Evolutionary conservation across 2,113 vertebrate species (phyloP).

Genomic region (Diadophis punctatus): DNA sequence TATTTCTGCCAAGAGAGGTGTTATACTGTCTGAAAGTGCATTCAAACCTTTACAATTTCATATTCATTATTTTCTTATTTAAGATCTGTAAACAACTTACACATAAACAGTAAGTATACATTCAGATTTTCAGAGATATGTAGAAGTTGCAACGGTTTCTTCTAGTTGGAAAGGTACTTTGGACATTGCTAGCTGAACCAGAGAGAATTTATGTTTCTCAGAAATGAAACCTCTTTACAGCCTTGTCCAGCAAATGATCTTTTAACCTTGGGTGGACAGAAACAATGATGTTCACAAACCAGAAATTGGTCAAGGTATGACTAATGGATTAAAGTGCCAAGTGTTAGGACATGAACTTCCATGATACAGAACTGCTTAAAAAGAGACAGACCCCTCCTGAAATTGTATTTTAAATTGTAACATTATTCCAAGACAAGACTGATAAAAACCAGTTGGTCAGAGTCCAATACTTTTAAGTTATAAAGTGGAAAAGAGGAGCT

Average conservation of each 20-base stretch:
- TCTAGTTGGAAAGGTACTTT: neutral
- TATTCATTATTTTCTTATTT: neutral
- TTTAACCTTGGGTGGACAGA: neutral
- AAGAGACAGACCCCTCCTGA: neutral
- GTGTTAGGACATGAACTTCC: neutral
- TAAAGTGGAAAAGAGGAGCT: neutral
- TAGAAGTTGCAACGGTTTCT: neutral
- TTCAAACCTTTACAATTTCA: neutral
- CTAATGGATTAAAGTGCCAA: neutral
- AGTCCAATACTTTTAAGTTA: neutral
- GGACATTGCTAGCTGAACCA: neutral
- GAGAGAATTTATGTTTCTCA: neutral
- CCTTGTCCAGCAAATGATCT: neutral
- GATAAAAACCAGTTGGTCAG: neutral
- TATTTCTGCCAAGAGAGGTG: neutral
- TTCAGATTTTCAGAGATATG: neutral
- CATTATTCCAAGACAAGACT: neutral
- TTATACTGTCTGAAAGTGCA: neutral
- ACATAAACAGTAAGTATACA: neutral
- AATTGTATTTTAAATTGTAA: neutral
- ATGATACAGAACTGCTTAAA: neutral
- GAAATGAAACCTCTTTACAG: neutral
- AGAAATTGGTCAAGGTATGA: neutral
- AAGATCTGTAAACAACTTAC: neutral
- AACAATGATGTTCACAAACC: neutral